Evolutionary conservation across 1,140 invertebrate species (phyloP).

Genomic region (Belonocnema kinseyi): DNA sequence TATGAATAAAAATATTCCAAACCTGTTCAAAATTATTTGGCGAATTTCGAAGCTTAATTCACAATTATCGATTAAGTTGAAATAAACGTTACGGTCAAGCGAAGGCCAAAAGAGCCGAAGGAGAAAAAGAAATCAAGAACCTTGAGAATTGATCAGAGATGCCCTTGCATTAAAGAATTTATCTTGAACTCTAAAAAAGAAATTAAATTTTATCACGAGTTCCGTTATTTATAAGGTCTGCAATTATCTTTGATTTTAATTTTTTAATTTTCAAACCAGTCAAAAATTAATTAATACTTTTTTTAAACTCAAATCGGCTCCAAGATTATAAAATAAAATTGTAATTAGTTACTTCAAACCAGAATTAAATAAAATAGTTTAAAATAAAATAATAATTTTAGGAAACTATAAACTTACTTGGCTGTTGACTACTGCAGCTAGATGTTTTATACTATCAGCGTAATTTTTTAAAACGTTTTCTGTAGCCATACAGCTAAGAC

Average conservation of each 20-base stretch:
- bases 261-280: no score
- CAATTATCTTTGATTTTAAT: no score
- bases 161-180: constrained; percentile 24
- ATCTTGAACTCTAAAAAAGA: constrained; percentile 15
- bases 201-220: constrained; percentile 36
- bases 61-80: no score
- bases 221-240: not conserved
- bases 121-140: constrained; percentile 41
- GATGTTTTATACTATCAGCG: constrained; percentile 80
- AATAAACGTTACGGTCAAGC: constrained; percentile 4
- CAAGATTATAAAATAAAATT: no score
- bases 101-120: constrained; percentile 38
- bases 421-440: constrained; percentile 80
- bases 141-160: constrained; percentile 51
- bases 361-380: not conserved
- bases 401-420: constrained; percentile 72
- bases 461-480: constrained; percentile 82
- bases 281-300: no score
- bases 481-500: constrained; percentile 79
- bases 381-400: not conserved
- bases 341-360: no score
- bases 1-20: no score
- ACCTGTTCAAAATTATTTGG: no score
- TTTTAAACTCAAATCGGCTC: no score
- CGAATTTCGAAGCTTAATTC: no score